phyloP scores from a whole-genome alignment of 2,113 vertebrate genomes.

The Antechinus stuartii region DNA sequence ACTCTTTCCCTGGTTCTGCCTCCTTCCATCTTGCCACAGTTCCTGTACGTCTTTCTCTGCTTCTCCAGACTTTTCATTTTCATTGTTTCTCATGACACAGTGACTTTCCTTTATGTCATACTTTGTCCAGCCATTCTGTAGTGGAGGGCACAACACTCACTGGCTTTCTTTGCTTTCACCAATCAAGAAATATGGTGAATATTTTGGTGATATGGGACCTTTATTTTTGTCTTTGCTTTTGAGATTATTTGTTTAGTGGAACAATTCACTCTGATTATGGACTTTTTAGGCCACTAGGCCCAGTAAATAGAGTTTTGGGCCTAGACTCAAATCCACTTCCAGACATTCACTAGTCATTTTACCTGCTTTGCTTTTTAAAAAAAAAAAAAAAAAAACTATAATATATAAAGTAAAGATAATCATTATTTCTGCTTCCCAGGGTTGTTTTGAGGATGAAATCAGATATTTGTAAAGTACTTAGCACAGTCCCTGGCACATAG shows the following conservation, averaged over 20 bases:
- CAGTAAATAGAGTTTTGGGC: not conserved
- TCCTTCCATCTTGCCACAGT: not conserved
- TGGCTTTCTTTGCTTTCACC: not conserved
- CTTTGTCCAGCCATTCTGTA: not conserved
- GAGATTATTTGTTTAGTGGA: not conserved
- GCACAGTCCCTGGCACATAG: not conserved
- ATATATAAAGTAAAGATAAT: not conserved
- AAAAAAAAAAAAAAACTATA: no score
- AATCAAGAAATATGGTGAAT: not conserved
- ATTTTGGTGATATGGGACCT: not conserved
- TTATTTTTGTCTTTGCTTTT: not conserved
- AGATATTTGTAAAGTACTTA: not conserved
- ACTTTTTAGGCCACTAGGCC: not conserved
- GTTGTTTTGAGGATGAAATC: not conserved
- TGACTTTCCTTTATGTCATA: not conserved
- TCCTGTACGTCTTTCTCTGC: not conserved
- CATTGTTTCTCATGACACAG: not conserved
- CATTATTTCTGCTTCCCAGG: not conserved
- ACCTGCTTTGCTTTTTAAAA: not conserved
- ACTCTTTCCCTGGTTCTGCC: not conserved
- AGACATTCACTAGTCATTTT: not conserved
- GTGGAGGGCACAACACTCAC: not conserved
- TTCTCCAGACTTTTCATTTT: not conserved
- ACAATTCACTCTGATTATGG: not conserved
- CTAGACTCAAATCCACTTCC: not conserved